These are phyloP conservation scores for Diadromus collaris DNA, from an alignment of 2,888 invertebrate genomes.

Conservation along the genomic window DNA sequence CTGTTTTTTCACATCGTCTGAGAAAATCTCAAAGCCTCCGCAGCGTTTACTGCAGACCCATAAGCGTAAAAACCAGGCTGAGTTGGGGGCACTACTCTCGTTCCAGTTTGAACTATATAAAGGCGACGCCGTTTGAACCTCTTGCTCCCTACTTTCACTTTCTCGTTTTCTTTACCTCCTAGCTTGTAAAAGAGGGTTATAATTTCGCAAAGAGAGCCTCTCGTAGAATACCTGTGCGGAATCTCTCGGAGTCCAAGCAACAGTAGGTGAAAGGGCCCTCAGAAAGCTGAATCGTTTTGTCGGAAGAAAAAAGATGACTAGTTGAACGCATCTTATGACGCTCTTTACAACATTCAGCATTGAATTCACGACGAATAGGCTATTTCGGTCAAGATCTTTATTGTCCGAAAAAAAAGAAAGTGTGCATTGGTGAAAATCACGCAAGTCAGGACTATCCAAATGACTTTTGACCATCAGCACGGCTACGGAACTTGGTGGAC, in stretches of 20 bases:
- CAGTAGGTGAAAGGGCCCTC: not conserved
- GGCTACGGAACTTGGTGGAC: no score
- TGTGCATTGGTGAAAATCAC: no score
- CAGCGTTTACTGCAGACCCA: conserved; percentile 8
- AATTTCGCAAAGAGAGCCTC: conserved; percentile 24
- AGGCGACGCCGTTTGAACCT: conserved; percentile 26
- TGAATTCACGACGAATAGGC: not conserved
- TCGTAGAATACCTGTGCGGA: not conserved
- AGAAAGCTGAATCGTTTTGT: conserved; percentile 16
- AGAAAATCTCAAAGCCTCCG: conserved; percentile 21
- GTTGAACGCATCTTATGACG: not conserved
- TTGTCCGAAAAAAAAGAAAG: no score
- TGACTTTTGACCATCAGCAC: no score
- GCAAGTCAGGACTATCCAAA: no score
- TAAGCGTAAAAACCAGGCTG: conserved; percentile 10
- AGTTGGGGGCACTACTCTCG: not conserved
- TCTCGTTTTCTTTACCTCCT: conserved; percentile 4
- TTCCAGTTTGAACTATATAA: conserved; percentile 29
- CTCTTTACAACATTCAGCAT: not conserved
- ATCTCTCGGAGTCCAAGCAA: conserved; percentile 22
- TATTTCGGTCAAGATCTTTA: no score
- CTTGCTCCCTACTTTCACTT: not conserved
- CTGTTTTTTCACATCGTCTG: conserved; percentile 9
- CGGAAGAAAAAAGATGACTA: conserved; percentile 3
- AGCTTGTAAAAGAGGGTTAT: conserved; percentile 7